These are phyloP conservation scores for Macrotis lagotis DNA, from an alignment of 2,113 vertebrate species.

Conservation along the genomic window DNA sequence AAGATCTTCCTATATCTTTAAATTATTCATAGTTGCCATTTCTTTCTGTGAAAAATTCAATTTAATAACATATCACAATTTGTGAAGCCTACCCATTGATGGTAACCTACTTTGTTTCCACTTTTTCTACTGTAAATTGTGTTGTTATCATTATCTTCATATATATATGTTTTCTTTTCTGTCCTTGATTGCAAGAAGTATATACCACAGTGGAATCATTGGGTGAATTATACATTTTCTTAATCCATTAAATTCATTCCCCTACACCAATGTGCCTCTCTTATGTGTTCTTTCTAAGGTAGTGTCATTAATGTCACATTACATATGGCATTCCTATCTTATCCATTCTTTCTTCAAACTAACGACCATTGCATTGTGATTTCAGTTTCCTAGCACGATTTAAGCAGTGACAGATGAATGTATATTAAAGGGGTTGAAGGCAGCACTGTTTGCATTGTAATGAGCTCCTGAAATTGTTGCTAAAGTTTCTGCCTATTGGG, in stretches of 20 bases:
- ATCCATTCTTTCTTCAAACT: neutral
- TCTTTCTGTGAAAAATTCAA: neutral
- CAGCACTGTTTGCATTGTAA: neutral
- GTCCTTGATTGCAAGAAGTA: neutral
- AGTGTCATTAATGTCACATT: neutral
- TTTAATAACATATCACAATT: neutral
- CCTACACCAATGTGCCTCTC: neutral
- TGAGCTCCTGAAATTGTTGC: neutral
- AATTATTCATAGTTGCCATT: neutral
- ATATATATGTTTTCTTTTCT: neutral
- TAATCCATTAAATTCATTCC: neutral
- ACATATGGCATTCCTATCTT: neutral
- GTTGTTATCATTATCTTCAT: neutral
- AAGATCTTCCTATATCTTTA: neutral
- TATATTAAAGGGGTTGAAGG: neutral
- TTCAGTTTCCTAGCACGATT: neutral
- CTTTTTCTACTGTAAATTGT: neutral
- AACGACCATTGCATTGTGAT: neutral
- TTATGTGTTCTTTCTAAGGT: neutral
- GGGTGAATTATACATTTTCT: neutral
- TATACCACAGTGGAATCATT: neutral
- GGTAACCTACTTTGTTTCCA: neutral
- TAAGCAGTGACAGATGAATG: neutral
- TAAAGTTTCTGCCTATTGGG: neutral
- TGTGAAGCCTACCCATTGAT: neutral